Evolutionary conservation across 1,140 invertebrate genomes (phyloP).

Genomic region (Limonius californicus): DNA sequence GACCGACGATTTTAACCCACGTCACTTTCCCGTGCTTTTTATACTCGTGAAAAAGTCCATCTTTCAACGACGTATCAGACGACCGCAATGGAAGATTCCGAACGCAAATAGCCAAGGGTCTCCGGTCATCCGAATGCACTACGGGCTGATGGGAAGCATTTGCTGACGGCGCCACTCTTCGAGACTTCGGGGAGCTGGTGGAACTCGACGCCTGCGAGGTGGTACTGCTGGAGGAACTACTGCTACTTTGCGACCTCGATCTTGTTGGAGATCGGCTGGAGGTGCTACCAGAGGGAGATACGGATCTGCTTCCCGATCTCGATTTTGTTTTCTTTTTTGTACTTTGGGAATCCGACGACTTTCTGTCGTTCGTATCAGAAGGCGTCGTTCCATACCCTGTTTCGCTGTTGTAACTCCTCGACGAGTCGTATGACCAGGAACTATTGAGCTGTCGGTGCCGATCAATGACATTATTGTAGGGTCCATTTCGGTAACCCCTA

Average conservation of each 20-base stretch:
- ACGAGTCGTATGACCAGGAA: slow-evolving; percentile 39
- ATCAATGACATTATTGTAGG: slow-evolving; percentile 48
- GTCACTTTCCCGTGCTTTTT: slow-evolving; percentile 98
- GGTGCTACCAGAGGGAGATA: slow-evolving; percentile 48
- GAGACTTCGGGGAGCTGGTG: slow-evolving; percentile 39
- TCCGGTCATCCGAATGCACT: slow-evolving; percentile 63
- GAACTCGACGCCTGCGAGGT: slow-evolving; percentile 43
- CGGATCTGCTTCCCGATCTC: slow-evolving; percentile 48
- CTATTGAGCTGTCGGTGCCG: slow-evolving; percentile 48
- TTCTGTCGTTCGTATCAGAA: slow-evolving; percentile 38
- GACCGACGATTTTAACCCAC: slow-evolving; percentile 84
- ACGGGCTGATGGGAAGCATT: slow-evolving; percentile 43
- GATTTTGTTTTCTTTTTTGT: slow-evolving; percentile 51
- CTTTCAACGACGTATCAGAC: slow-evolving; percentile 89
- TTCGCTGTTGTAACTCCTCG: slow-evolving; percentile 38
- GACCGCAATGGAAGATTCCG: slow-evolving; percentile 78
- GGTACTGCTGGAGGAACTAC: slow-evolving; percentile 44
- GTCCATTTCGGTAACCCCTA: slow-evolving; percentile 50
- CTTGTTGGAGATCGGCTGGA: slow-evolving; percentile 54
- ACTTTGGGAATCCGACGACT: slow-evolving; percentile 35
- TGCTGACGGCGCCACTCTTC: slow-evolving; percentile 46
- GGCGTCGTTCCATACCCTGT: slow-evolving; percentile 44
- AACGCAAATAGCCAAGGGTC: slow-evolving; percentile 86
- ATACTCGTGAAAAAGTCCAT: slow-evolving; percentile 97
- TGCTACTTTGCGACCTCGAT: slow-evolving; percentile 52